phyloP scores from a whole-genome alignment of 2,797 vertebrate genomes.

The Typhlichthys subterraneus region DNA sequence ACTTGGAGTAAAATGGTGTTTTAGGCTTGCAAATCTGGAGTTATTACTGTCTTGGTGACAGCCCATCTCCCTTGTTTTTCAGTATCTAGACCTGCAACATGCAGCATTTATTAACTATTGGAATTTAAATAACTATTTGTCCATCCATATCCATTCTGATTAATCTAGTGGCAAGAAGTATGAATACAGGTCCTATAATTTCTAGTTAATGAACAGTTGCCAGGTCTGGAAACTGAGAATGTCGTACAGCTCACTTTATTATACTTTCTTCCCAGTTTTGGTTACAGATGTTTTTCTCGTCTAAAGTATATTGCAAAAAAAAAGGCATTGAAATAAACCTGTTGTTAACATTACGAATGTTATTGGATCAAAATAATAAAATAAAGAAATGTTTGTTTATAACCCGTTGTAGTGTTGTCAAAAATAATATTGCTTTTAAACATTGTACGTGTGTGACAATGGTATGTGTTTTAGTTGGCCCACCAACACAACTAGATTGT shows the following conservation, averaged over 20 bases:
- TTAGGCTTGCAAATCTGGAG: constrained; percentile 42
- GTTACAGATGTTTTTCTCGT: constrained; percentile 28
- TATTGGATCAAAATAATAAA: constrained; percentile 47
- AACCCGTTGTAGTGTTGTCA: constrained; percentile 7
- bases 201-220: constrained; percentile 15
- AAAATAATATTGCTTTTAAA: no score
- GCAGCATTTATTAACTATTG: background rate
- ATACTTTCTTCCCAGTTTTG: background rate
- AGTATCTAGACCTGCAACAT: constrained; percentile 42
- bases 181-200: constrained; percentile 3
- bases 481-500: no score
- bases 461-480: no score
- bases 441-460: no score
- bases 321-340: constrained; percentile 31
- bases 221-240: constrained; percentile 12
- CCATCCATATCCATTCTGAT: no score
- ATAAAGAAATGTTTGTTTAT: constrained; percentile 71
- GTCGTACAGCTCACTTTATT: constrained; percentile 19
- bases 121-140: background rate
- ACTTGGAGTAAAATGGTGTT: constrained; percentile 51
- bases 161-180: constrained; percentile 6
- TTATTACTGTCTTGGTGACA: constrained; percentile 18
- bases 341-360: constrained; percentile 43
- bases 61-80: constrained; percentile 21
- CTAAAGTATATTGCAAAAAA: constrained; percentile 8